phyloP scores from a whole-genome alignment of 2,797 vertebrate species.

The Acrossocheilus fasciatus region DNA sequence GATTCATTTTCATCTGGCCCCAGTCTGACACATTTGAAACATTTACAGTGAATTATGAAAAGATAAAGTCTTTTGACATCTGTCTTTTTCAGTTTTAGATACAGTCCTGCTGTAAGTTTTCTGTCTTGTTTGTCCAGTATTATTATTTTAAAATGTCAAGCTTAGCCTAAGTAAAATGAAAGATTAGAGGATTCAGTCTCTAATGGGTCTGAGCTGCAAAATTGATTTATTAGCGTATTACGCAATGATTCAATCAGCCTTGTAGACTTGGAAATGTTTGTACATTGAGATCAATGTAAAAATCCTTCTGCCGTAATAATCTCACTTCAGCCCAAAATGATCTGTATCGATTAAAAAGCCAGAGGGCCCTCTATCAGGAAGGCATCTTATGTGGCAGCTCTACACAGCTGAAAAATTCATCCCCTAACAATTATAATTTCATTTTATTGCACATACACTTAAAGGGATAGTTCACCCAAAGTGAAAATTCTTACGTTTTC shows the following conservation, averaged over 20 bases:
- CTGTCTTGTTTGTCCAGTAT: background rate
- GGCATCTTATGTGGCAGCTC: conserved; percentile 10
- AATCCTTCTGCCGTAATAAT: background rate
- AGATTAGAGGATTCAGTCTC: background rate
- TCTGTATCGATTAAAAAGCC: conserved; percentile 26
- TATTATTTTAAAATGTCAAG: conserved; percentile 2
- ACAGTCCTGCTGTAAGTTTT: background rate
- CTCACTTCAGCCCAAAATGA: background rate
- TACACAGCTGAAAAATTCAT: background rate
- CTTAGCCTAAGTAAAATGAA: conserved; percentile 1
- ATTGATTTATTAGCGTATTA: background rate
- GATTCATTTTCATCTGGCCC: background rate
- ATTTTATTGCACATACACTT: background rate
- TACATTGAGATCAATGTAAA: conserved; percentile 39
- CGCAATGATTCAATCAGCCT: background rate
- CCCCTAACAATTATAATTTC: background rate
- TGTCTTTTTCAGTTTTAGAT: conserved; percentile 25
- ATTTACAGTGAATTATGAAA: conserved; percentile 9
- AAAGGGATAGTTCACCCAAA: background rate
- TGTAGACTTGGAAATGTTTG: conserved; percentile 27
- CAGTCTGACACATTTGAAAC: conserved; percentile 19
- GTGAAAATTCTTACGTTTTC: background rate
- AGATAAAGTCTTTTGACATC: background rate
- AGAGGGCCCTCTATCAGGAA: background rate
- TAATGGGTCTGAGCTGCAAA: background rate